A percentile compares a stretch with the other conserved stretches of the same genome.
Evolutionary conservation across 1,140 invertebrate genomes (phyloP).

Genomic region (Heliconius himera): DNA sequence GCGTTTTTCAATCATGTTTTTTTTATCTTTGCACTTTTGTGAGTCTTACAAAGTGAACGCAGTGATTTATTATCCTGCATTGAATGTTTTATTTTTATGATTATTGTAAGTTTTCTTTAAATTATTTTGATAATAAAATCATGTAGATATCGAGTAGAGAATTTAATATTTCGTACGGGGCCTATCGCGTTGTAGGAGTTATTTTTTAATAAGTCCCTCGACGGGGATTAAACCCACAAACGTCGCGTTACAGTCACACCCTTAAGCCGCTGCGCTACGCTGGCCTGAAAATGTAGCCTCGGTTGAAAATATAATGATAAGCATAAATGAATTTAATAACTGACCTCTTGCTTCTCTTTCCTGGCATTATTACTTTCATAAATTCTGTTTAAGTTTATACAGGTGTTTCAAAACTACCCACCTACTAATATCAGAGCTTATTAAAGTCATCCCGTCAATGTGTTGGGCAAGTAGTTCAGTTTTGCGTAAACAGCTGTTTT

Average conservation of each 20-base stretch:
- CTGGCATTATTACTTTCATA: neutral
- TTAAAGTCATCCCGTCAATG: neutral
- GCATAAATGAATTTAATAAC: conserved; percentile 8
- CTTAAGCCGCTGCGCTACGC: no score
- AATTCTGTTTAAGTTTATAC: neutral
- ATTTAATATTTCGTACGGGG: no score
- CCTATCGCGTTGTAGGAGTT: neutral
- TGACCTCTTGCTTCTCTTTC: neutral
- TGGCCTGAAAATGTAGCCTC: neutral
- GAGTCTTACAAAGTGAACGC: neutral
- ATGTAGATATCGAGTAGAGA: no score
- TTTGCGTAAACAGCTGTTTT: neutral
- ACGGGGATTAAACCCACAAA: no score
- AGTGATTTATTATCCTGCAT: neutral
- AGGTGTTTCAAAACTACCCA: conserved; percentile 2
- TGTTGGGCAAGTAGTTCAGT: neutral
- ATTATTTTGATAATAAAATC: no score
- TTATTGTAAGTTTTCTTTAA: no score
- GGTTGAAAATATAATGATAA: neutral
- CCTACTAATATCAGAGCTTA: neutral
- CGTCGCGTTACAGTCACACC: no score
- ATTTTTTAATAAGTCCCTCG: no score
- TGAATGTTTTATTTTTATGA: no score
- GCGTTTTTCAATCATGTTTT: neutral
- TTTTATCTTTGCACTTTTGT: neutral